Base-by-base conservation (phyloP, 2,113 vertebrate species). In the Equus quagga region DNA sequence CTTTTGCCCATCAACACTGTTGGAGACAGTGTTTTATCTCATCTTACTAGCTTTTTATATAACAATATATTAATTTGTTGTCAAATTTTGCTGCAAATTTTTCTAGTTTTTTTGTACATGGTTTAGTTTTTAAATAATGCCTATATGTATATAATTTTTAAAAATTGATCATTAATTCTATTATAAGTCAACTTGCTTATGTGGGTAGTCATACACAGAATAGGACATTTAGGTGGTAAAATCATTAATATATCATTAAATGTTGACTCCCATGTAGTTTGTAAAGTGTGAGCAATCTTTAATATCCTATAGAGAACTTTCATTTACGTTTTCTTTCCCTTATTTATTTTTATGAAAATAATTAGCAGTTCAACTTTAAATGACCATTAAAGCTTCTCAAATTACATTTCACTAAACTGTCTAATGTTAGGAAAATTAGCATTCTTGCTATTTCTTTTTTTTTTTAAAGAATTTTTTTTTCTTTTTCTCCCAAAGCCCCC, bases 291-390 rank as follows among this genome's bases (percentile, higher is more conserved):
- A 58, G 56, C 51, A 75, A 64, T 28, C 11, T 94, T 51, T 36
- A 69, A 49, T 64, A 33, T 41, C 28, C 41, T 46, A n/a, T n/a
- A 46, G 19, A 94, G 58, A 51, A 0, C 36, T 90, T 80, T 92
- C 51, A 58, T 19, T 83, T 44, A 17, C 17, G 9, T 70, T 93
- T 96, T 75, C n/a, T 86, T 84, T 60, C 23, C 8, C 81, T 81
- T 92, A 64, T 44, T 78, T 54, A 64, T 41, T 91, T 81, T 15
- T 87, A 64, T 83, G 83, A 93, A 97, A 91, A 70, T 36, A 93
- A 81, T 60, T 69, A 91, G 51, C n/a, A 89, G 15, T 46, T 95
- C 26, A 91, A 78, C 28, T 93, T 88, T 89, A 92, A 95, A 83
- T 89, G 36, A 67, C 8, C 36, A 85, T 51, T 81, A 65, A 82